Base-by-base conservation (phyloP, 1,140 invertebrate genomes). In the Charaxes varanes region DNA sequence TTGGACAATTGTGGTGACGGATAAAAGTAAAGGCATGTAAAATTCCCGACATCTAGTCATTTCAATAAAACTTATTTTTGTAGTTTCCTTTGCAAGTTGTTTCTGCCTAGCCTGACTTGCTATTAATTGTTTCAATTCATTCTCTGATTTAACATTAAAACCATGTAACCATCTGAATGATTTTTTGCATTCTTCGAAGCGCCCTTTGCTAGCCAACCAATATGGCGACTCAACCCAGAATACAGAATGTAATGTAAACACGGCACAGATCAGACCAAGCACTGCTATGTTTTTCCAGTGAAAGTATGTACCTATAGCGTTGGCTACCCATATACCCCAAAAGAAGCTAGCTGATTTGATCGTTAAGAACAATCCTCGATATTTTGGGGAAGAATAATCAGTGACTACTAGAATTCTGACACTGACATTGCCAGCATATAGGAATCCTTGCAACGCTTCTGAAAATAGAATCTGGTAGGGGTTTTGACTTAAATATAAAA, bases 181-280 rank as follows among this genome's bases (percentile, higher is more conserved):
- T 3, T 4, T 12, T 24, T 31, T 51, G 23, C 55, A 53, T 23
- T 60, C 54, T 11, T 62, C 43, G 30, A 41, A 56, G 8, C 43
- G 32, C 3, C 57, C 56, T 34, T 53, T 55, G 18, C 43, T 59
- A 1, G 58, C 63, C 22, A 64, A 23, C 63, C 61, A 70, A 27
- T 45, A 53, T 1, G 66, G 66, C n/a, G 63, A 70, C 23, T 67
- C 66, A 6, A 58, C 54, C 53, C 61, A 57, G 1, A 56, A 35
- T 0, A 53, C 13, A 2, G 51, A 43, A 0, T 35, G 17, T 6
- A 62, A 52, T 0, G 41, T 52, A n/a, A 58, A 64, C 1, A 42
- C 1, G 0, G 52, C 35, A 26, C 50, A 52, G 0, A 60, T 7
- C 3, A 66, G 49, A 6, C 65, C 62, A 23, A 58, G 33, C 4